These are phyloP conservation scores for Troides helena DNA, from an alignment of 2,888 invertebrate genomes.

Conservation along the genomic window DNA sequence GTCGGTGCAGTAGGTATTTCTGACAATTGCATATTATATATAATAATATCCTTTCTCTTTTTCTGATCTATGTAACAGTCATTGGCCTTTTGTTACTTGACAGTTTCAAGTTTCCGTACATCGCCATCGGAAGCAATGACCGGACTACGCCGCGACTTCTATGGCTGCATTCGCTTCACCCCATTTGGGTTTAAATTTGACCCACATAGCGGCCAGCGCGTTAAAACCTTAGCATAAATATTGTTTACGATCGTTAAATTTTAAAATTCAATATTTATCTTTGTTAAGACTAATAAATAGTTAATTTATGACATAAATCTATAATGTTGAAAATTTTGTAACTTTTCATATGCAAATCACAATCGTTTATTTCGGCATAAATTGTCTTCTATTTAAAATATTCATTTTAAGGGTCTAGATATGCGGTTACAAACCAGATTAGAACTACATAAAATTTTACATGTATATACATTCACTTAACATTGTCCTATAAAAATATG, in stretches of 20 bases:
- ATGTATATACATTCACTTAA: too few species aligned
- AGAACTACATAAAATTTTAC: too few species aligned
- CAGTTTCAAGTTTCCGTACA: conserved; percentile 11
- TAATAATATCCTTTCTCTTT: conserved; percentile 23
- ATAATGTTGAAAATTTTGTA: background rate
- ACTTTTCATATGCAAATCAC: background rate
- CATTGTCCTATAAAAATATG: too few species aligned
- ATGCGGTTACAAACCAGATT: background rate
- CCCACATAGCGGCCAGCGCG: conserved; percentile 11
- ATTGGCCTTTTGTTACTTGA: conserved; percentile 17
- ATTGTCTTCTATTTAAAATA: background rate
- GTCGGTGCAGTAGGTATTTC: too few species aligned
- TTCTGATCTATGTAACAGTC: conserved; percentile 14
- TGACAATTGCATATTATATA: too few species aligned
- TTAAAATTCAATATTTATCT: background rate
- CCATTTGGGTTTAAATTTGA: conserved; percentile 22
- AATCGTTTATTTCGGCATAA: background rate
- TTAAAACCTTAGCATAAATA: conserved; percentile 15
- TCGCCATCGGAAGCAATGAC: conserved; percentile 6
- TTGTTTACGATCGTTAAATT: conserved; percentile 1
- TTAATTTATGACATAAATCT: background rate
- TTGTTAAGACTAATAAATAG: background rate
- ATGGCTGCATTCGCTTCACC: conserved; percentile 52
- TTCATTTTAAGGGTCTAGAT: background rate
- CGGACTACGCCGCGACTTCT: conserved; percentile 34